Conservation (phyloP, 2,113 vertebrate species). For the Thamnophis sirtalis region DNA sequence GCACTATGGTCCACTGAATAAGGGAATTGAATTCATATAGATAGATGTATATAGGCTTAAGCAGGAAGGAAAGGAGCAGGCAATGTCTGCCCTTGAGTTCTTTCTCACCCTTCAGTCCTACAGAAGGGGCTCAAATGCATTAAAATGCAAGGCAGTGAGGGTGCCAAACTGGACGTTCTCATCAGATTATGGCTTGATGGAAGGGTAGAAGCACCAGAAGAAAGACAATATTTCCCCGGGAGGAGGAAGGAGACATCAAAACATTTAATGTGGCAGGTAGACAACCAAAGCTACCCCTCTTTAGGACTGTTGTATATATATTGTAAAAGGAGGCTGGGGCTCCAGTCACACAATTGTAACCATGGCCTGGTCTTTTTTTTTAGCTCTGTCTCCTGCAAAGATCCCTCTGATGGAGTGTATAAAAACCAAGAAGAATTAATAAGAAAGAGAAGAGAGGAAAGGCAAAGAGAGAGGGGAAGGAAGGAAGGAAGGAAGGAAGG, state of each 20-base stretch:
- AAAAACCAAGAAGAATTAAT: background rate
- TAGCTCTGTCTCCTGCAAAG: background rate
- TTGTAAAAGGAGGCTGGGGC: background rate
- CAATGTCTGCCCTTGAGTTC: background rate
- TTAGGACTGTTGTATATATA: background rate
- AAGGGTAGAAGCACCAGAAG: background rate
- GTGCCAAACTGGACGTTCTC: background rate
- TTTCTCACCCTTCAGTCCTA: background rate
- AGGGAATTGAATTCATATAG: conserved; percentile 29
- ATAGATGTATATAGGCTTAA: background rate
- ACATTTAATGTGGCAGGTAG: background rate
- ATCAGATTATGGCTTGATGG: background rate
- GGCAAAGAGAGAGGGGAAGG: no score
- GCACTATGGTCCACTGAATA: conserved; percentile 24
- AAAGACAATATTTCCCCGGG: background rate
- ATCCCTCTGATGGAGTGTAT: background rate
- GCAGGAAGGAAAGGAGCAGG: background rate
- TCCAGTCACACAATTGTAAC: background rate
- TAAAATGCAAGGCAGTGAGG: background rate
- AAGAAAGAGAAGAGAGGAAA: background rate
- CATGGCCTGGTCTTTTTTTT: background rate
- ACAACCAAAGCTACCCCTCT: background rate
- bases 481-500: no score
- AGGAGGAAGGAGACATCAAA: background rate
- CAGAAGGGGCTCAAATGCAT: background rate